phyloP scores from a whole-genome alignment of 2,113 vertebrate genomes.

The Planiliza haematocheilus region DNA sequence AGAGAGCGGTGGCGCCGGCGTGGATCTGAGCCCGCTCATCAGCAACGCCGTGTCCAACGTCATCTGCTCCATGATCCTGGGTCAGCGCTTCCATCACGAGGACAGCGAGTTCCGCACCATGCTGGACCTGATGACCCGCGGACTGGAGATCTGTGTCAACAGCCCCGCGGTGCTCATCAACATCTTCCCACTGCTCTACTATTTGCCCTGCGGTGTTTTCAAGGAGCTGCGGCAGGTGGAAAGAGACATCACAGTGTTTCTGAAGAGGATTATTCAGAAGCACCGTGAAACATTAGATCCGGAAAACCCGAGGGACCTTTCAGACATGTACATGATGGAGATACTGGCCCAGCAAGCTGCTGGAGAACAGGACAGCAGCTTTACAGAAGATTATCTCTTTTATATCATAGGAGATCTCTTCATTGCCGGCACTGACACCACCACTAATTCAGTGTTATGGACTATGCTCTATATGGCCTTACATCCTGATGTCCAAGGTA shows the following conservation, averaged over 20 bases:
- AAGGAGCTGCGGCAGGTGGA: slow-evolving; percentile 88
- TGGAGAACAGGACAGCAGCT: slow-evolving; percentile 82
- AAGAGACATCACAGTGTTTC: slow-evolving; percentile 89
- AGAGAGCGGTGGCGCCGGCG: slow-evolving; percentile 55
- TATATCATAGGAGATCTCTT: slow-evolving; percentile 96
- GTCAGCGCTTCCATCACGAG: slow-evolving; percentile 89
- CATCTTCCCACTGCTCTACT: slow-evolving; percentile 90
- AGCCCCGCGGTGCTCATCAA: slow-evolving; percentile 89
- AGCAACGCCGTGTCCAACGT: slow-evolving; percentile 91
- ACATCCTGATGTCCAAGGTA: slow-evolving; percentile 92
- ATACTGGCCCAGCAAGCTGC: slow-evolving; percentile 78
- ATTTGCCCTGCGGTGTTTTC: slow-evolving; percentile 92
- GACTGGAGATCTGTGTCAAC: slow-evolving; percentile 88
- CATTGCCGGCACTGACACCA: slow-evolving; percentile 96
- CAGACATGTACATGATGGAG: slow-evolving; percentile 95
- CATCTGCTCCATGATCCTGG: slow-evolving; percentile 93
- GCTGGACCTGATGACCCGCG: slow-evolving; percentile 89
- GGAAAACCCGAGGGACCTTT: slow-evolving; percentile 90
- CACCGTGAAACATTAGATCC: slow-evolving; percentile 88
- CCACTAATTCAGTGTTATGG: slow-evolving; percentile 95
- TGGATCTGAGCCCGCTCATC: slow-evolving; percentile 86
- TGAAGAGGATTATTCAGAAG: slow-evolving; percentile 89
- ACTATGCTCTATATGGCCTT: slow-evolving; percentile 93
- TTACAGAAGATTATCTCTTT: slow-evolving; percentile 94
- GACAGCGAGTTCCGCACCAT: slow-evolving; percentile 88